phyloP scores from a whole-genome alignment of 1,140 invertebrate genomes.

The Phortica variegata region DNA sequence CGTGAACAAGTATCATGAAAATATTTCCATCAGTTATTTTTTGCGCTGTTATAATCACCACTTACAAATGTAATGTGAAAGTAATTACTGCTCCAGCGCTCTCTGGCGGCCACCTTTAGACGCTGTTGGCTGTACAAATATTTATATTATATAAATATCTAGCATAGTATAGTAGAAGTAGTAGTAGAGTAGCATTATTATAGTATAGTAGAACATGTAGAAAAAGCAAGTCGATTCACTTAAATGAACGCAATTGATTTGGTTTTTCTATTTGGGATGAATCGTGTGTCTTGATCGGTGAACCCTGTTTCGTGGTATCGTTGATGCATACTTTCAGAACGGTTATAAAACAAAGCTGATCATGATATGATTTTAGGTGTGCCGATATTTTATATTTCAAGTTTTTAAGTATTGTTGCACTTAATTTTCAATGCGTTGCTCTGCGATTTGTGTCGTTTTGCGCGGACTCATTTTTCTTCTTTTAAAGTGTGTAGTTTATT shows the following conservation, averaged over 20 bases:
- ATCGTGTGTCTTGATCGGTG: conserved; percentile 14
- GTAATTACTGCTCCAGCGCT: conserved; percentile 54
- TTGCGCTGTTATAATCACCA: conserved; percentile 14
- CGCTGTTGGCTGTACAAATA: conserved; percentile 48
- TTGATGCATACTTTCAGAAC: too few species aligned
- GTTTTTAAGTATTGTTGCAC: conserved; percentile 13
- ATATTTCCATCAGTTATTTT: neutral
- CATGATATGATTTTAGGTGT: too few species aligned
- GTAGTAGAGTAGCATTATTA: conserved; percentile 21
- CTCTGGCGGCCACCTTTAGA: conserved; percentile 50
- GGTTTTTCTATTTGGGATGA: conserved; percentile 4
- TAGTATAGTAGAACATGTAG: conserved; percentile 36
- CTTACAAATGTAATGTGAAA: conserved; percentile 57
- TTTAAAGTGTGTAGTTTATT: neutral
- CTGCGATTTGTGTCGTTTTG: neutral
- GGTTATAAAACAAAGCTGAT: too few species aligned
- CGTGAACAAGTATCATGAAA: conserved; percentile 19
- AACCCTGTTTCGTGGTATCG: conserved; percentile 4
- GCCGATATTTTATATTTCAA: conserved; percentile 1
- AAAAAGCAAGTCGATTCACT: conserved; percentile 50
- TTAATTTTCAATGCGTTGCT: conserved; percentile 1
- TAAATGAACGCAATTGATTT: neutral
- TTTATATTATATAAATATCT: conserved; percentile 43
- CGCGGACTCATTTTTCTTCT: conserved; percentile 1
- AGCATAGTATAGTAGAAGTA: conserved; percentile 53